These are phyloP conservation scores for Leptinotarsa haldemani DNA, from an alignment of 2,888 invertebrate genomes.

Conservation along the genomic window DNA sequence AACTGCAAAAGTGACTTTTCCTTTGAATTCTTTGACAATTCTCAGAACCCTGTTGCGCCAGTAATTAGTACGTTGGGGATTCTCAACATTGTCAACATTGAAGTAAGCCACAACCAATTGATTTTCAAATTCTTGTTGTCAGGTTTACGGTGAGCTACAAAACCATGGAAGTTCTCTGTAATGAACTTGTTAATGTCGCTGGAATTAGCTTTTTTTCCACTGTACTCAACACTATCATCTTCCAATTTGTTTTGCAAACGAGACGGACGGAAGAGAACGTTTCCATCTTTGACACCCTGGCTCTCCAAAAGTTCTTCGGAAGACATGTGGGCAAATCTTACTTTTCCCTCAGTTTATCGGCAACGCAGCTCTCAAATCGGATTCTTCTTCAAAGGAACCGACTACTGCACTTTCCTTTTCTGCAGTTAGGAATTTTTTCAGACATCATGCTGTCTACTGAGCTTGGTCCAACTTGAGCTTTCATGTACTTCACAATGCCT, in stretches of 20 bases:
- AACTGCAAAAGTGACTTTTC: constrained; percentile 86
- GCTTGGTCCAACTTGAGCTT: constrained; percentile 94
- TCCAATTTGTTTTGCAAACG: constrained; percentile 95
- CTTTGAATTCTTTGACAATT: constrained; percentile 69
- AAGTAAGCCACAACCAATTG: constrained; percentile 94
- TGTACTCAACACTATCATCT: constrained; percentile 78
- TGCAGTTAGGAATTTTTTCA: constrained; percentile 75
- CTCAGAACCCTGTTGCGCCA: constrained; percentile 98
- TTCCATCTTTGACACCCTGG: constrained; percentile 81
- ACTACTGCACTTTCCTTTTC: constrained; percentile 84
- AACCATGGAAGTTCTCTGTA: constrained; percentile 86
- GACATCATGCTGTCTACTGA: constrained; percentile 85
- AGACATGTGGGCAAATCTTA: constrained; percentile 87
- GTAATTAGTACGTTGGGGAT: constrained; percentile 98
- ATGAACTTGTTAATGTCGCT: constrained; percentile 85
- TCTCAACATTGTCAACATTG: constrained; percentile 95
- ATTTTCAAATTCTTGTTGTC: constrained; percentile 87
- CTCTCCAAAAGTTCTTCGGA: constrained; percentile 79
- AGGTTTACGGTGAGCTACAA: constrained; percentile 90
- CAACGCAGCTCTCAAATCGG: constrained; percentile 85
- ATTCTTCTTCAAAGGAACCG: constrained; percentile 86
- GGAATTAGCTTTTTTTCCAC: constrained; percentile 76
- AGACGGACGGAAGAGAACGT: constrained; percentile 91
- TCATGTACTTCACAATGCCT: constrained; percentile 86
- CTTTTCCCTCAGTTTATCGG: constrained; percentile 93